Evolutionary conservation across 2,797 vertebrate species (phyloP), one percentile per base, ranked within the genome.

Genomic region (Loriculus beryllinus): DNA sequence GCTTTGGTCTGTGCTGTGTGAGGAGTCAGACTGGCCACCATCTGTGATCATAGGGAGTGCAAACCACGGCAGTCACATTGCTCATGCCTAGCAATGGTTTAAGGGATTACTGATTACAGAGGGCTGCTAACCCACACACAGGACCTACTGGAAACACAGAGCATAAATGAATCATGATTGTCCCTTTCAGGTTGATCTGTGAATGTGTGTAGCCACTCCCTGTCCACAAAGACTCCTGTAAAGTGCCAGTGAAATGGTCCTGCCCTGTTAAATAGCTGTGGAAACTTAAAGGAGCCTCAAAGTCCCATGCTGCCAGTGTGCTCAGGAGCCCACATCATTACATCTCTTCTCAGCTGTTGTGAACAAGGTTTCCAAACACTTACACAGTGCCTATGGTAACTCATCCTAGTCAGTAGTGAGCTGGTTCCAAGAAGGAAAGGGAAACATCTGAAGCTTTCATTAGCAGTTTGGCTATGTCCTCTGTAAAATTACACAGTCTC

Each of bases 1-100:
- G 60, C 48, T 90, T 59, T 81, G 52, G 12, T 80, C 48, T 48
- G n/a, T 20, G 35, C 45, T 52, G 31, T 15, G 8, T 1, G 3
- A 39, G 74, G 69, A 35, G 22, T 63, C 48, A 48, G 25, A 4
- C 43, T 54, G 75, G 64, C 69, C 33, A 21, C 49, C 2, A 0
- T 12, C 48, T 43, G 69, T 12, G 2, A 67, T 42, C 4, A 21
- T 26, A 14, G 47, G 26, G 59, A 23, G 45, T 43, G 78, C 77
- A 80, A 20, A 22, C 65, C 39, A 16, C 0, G 0, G 43, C 0
- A 6, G 23, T 62, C 12, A 1, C 10, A 19, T 13, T 33, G 63
- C 68, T 92, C 29, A 9, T 39, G 74, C 35, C 82, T 43, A 43
- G 54, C 43, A 51, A 18, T 3, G 1, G 51, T 23, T 65, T 62